Evolutionary conservation across 2,888 invertebrate genomes (phyloP).

Genomic region (Scaptodrosophila latifasciaeformis): DNA sequence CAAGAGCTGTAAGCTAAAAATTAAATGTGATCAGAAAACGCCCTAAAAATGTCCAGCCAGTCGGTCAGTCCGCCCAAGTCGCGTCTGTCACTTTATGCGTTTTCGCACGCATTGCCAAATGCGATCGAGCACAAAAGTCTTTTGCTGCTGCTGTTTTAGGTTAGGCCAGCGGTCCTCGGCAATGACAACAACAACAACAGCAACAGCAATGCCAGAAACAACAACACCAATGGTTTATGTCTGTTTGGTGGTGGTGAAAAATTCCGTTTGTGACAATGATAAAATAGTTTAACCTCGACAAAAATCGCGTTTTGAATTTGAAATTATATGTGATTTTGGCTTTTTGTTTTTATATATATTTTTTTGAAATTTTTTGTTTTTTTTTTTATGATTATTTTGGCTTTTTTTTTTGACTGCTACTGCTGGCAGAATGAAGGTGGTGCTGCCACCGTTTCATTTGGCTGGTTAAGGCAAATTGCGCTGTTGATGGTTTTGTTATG

Average conservation of each 20-base stretch:
- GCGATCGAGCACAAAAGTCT: slow-evolving; percentile 36
- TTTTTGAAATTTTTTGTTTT: slow-evolving; percentile 5
- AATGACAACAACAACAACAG: too few species aligned
- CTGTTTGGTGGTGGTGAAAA: slow-evolving; percentile 57
- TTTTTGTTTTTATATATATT: slow-evolving; percentile 19
- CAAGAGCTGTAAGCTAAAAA: too few species aligned
- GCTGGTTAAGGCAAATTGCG: slow-evolving; percentile 23
- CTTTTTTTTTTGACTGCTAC: too few species aligned
- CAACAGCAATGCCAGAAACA: neutral
- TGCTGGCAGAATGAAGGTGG: too few species aligned
- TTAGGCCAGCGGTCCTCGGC: slow-evolving; percentile 16
- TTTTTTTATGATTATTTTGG: slow-evolving; percentile 47
- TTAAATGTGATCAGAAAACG: too few species aligned
- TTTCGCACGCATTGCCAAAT: slow-evolving; percentile 62
- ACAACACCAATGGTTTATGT: neutral
- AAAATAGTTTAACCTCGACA: slow-evolving; percentile 73
- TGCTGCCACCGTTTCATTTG: slow-evolving; percentile 13
- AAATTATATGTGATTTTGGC: slow-evolving; percentile 52
- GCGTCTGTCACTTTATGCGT: slow-evolving; percentile 39
- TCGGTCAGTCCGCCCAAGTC: too few species aligned
- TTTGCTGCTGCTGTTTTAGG: too few species aligned
- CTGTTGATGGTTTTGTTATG: slow-evolving; percentile 30
- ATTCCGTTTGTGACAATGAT: slow-evolving; percentile 73
- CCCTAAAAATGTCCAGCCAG: too few species aligned
- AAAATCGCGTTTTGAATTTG: slow-evolving; percentile 73